Base-by-base conservation (phyloP, 1,140 invertebrate genomes). In the Hylaeus anthracinus region DNA sequence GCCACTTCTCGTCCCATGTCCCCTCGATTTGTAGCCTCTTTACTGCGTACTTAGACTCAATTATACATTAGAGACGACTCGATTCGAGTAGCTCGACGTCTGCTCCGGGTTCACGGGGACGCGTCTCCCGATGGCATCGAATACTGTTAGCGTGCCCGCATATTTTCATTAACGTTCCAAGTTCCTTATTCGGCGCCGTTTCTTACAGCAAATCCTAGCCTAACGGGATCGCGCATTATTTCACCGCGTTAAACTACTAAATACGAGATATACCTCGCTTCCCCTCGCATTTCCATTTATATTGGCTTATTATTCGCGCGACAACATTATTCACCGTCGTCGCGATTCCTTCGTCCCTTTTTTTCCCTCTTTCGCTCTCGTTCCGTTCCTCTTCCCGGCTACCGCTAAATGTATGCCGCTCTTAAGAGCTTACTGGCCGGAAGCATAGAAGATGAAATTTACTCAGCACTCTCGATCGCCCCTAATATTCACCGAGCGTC, bases 261-360 rank as follows among this genome's bases (percentile, higher is more conserved):
- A 86, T 86, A 86, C 84, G 72, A 86, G 51, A 86, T 85, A 79
- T 65, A 86, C 67, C 63, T 9, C 58, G 76, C 72, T 5, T 8
- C 86, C 48, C 48, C 72, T 48, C 43, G 69, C 64, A 86, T 86
- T 86, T 86, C 79, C 85, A 86, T 86, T 86, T 86, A 86, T 86
- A 86, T 86, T 86, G 84, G 84, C 84, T 86, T 86, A 86, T 86
- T 86, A 86, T 86, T 72, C 79, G 56, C 84, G 83, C 56, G 63
- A 60, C 61, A 48, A 48, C 61, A 64, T 83, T 86, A 85, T 75
- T 80, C 76, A 61, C 72, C 75, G 51, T 43, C 66, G n/a, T 15
- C 72, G 70, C 48, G 14, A 65, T 64, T 78, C 56, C 83, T 60
- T 63, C 58, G 69, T 65, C 77, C 63, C 48, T 43, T 71, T 65